These are phyloP conservation scores for Pseudachorutes palmiensis DNA, from an alignment of 1,140 invertebrate genomes.

Conservation along the genomic window DNA sequence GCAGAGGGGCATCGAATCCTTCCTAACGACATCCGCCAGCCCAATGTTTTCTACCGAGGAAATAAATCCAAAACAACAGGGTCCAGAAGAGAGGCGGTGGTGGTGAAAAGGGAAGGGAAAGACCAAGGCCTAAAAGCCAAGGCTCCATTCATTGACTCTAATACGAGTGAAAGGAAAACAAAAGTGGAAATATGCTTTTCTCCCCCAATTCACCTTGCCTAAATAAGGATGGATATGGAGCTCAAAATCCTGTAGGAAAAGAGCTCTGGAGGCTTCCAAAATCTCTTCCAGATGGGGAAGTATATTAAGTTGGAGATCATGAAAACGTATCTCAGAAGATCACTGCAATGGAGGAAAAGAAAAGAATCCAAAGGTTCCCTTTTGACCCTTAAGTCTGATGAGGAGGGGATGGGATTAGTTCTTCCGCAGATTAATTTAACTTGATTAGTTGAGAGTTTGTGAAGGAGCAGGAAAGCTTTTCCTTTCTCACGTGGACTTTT, in stretches of 20 bases:
- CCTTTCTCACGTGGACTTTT: background rate
- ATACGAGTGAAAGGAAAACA: background rate
- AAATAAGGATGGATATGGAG: background rate
- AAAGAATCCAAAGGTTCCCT: background rate
- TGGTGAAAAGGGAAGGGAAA: background rate
- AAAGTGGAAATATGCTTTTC: background rate
- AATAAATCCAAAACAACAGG: conserved; percentile 8
- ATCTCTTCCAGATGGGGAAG: no score
- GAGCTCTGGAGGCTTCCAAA: background rate
- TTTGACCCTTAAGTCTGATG: background rate
- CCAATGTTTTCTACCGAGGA: background rate
- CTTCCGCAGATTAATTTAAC: background rate
- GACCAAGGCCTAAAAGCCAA: no score
- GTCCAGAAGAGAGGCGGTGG: background rate
- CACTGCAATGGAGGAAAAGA: background rate
- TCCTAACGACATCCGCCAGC: conserved; percentile 8
- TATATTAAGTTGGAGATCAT: no score
- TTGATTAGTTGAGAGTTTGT: no score
- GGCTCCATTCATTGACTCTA: background rate
- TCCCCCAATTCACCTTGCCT: background rate
- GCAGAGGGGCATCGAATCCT: background rate
- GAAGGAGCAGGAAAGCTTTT: no score
- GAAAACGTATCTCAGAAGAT: no score
- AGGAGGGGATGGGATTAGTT: background rate
- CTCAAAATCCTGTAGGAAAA: background rate